Conservation (phyloP, 2,113 vertebrate species). For the Ovibos moschatus region DNA sequence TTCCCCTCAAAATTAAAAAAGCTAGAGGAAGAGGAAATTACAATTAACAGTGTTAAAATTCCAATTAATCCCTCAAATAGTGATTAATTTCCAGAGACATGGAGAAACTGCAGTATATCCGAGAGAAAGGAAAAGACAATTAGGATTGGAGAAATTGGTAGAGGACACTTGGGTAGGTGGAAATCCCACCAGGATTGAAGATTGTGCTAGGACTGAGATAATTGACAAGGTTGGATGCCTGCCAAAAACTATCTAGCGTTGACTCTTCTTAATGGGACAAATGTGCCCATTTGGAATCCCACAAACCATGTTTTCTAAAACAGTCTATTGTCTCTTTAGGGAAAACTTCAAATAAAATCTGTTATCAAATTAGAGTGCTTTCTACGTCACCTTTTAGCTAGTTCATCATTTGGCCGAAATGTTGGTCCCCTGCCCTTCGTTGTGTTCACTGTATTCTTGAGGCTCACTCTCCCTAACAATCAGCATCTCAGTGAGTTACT, state of each 20-base stretch:
- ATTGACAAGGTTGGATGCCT: conserved; percentile 36
- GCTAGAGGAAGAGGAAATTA: conserved; percentile 60
- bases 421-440: background rate
- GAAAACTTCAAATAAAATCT: background rate
- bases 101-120: conserved; percentile 28
- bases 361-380: background rate
- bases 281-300: conserved; percentile 9
- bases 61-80: conserved; percentile 74
- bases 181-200: conserved; percentile 43
- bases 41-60: conserved; percentile 67
- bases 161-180: conserved; percentile 20
- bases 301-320: conserved; percentile 3
- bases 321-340: background rate
- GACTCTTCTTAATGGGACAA: background rate
- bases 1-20: conserved; percentile 63
- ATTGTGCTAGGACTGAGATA: background rate
- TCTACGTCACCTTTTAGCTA: background rate
- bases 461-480: background rate
- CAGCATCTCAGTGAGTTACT: background rate
- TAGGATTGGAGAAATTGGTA: conserved; percentile 59
- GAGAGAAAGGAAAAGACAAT: conserved; percentile 64
- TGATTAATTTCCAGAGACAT: conserved; percentile 75
- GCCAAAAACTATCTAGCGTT: background rate
- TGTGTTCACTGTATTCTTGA: background rate
- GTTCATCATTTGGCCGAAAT: background rate